These are phyloP conservation scores for Telenomus remus DNA, from an alignment of 1,140 invertebrate species.

Conservation along the genomic window DNA sequence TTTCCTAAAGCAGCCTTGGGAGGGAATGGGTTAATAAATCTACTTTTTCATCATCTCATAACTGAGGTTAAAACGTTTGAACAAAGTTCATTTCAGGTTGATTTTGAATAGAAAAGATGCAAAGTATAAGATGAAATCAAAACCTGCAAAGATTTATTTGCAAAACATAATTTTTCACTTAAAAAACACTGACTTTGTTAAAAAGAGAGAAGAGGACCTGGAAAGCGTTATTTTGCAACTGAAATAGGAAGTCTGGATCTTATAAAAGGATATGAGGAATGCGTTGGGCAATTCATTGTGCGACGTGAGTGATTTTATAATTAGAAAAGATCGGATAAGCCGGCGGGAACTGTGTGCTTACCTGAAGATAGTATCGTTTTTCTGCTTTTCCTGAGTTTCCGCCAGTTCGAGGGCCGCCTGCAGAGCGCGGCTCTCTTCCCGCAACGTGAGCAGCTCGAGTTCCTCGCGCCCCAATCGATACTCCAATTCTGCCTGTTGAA, in stretches of 20 bases:
- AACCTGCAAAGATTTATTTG: too few species aligned
- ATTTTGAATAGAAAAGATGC: too few species aligned
- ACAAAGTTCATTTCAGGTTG: too few species aligned
- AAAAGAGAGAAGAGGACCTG: neutral
- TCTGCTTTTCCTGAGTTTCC: constrained; percentile 73
- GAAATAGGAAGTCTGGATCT: neutral
- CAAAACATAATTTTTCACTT: too few species aligned
- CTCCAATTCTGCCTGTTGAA: constrained; percentile 91
- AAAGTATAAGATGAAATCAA: too few species aligned
- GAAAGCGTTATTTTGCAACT: constrained; percentile 3
- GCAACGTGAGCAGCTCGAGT: constrained; percentile 86
- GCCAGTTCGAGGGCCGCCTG: constrained; percentile 85
- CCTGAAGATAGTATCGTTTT: constrained; percentile 81
- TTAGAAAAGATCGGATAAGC: constrained; percentile 13
- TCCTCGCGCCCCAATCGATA: constrained; percentile 91
- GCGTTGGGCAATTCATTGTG: constrained; percentile 25
- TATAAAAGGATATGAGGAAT: constrained; percentile 15
- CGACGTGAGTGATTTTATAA: constrained; percentile 32
- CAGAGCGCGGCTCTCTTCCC: constrained; percentile 88
- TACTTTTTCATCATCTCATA: too few species aligned
- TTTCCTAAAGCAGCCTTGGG: too few species aligned
- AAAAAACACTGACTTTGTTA: too few species aligned
- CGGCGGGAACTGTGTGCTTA: constrained; percentile 59
- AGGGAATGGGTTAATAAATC: too few species aligned
- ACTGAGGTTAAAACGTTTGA: too few species aligned